phyloP scores from a whole-genome alignment of 2,797 vertebrate genomes.

The Octomys mimax region DNA sequence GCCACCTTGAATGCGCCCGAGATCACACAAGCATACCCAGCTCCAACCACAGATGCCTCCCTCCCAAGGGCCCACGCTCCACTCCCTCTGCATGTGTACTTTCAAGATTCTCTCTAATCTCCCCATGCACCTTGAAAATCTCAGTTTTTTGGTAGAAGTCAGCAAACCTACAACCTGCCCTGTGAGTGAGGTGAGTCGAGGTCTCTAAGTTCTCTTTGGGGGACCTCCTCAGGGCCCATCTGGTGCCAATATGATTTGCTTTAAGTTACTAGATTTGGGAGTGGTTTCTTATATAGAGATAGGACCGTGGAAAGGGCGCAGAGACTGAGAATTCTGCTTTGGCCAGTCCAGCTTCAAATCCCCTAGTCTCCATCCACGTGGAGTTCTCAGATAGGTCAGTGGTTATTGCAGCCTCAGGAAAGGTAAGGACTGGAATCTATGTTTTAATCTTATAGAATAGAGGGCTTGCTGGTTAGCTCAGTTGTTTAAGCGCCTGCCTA shows the following conservation, averaged over 20 bases:
- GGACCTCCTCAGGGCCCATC: not conserved
- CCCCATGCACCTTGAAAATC: not conserved
- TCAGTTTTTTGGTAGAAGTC: not conserved
- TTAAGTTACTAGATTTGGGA: not conserved
- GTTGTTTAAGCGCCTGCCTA: no score
- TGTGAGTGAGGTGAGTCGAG: not conserved
- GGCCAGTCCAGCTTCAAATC: not conserved
- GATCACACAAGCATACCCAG: not conserved
- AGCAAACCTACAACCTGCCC: not conserved
- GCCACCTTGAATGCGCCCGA: not conserved
- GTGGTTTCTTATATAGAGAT: not conserved
- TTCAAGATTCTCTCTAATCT: not conserved
- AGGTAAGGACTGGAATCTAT: not conserved
- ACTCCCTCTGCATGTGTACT: not conserved
- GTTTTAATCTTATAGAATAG: constrained; percentile 42
- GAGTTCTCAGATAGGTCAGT: not conserved
- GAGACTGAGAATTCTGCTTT: not conserved
- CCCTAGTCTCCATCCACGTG: not conserved
- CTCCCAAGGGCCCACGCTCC: not conserved
- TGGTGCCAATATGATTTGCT: not conserved
- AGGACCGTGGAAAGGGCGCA: not conserved
- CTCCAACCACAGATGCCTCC: not conserved
- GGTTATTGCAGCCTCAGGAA: not conserved
- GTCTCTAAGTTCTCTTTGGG: not conserved
- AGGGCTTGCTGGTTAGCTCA: no score